phyloP scores from a whole-genome alignment of 2,113 vertebrate species.

The Equus quagga region DNA sequence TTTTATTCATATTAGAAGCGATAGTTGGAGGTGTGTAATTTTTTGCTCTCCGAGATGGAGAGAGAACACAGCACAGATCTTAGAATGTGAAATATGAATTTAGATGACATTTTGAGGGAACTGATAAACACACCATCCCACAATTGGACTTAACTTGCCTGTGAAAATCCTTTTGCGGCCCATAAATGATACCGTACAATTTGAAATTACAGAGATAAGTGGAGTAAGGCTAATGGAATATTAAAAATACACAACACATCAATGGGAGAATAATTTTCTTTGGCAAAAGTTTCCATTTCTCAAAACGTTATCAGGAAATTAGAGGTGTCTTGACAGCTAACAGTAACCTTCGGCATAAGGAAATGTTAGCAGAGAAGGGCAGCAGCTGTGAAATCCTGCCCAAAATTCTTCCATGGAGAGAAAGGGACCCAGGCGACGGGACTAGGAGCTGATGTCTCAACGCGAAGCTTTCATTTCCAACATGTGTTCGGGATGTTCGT shows the following conservation, averaged over 20 bases:
- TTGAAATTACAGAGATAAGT: slow-evolving; percentile 85
- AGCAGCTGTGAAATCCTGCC: neutral
- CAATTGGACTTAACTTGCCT: slow-evolving; percentile 73
- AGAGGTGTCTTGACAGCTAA: slow-evolving; percentile 72
- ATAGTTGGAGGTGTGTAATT: slow-evolving; percentile 74
- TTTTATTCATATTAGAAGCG: slow-evolving; percentile 78
- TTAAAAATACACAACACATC: slow-evolving; percentile 76
- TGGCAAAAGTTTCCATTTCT: slow-evolving; percentile 73
- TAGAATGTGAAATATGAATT: slow-evolving; percentile 85
- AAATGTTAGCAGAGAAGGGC: neutral
- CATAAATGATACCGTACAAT: slow-evolving; percentile 78
- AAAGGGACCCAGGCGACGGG: neutral
- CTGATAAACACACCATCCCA: slow-evolving; percentile 78
- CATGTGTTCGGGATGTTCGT: rapidly evolving
- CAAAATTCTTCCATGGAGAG: neutral
- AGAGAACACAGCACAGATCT: slow-evolving; percentile 75
- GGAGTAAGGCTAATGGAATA: slow-evolving; percentile 82
- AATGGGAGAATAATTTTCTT: slow-evolving; percentile 68
- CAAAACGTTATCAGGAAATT: slow-evolving; percentile 74
- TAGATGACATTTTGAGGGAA: slow-evolving; percentile 84
- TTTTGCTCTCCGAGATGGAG: slow-evolving; percentile 80
- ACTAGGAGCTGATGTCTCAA: rapidly evolving
- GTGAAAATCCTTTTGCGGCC: slow-evolving; percentile 77
- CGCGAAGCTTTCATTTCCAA: rapidly evolving
- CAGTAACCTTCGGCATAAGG: slow-evolving; percentile 1